Percentiles rank a stretch among this genome's conserved stretches.
These are phyloP conservation scores for Protophormia terraenovae DNA, from an alignment of 2,888 invertebrate genomes.

Conservation along the genomic window DNA sequence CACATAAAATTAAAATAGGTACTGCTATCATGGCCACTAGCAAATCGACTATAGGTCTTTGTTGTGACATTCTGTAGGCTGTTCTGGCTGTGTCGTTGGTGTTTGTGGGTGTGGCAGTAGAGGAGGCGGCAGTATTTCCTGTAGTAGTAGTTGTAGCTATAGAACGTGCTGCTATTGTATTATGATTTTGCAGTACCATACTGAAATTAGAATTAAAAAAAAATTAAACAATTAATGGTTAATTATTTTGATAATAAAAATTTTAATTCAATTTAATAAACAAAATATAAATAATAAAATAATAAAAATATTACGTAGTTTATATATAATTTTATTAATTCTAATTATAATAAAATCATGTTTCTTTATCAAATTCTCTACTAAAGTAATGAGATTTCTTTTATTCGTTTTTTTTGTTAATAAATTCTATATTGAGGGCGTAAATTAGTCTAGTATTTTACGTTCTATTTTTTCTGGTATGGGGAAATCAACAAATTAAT, in stretches of 20 bases:
- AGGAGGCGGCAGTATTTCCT: conserved; percentile 65
- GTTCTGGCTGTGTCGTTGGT: neutral
- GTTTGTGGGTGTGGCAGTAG: conserved; percentile 44
- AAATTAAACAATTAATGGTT: neutral
- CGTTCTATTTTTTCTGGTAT: neutral
- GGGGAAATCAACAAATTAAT: neutral
- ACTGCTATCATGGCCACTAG: conserved; percentile 81
- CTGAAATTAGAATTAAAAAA: conserved; percentile 69
- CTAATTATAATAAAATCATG: conserved; percentile 38
- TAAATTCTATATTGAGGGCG: conserved; percentile 2
- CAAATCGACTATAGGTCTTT: conserved; percentile 80
- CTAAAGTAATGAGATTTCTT: neutral
- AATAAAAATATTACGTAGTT: conserved; percentile 9
- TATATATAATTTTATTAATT: conserved; percentile 4
- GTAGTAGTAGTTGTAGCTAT: conserved; percentile 37
- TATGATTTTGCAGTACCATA: conserved; percentile 79
- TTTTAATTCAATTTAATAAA: conserved; percentile 14
- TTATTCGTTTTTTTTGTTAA: conserved; percentile 17
- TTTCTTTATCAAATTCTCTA: conserved; percentile 34
- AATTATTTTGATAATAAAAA: neutral
- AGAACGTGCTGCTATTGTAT: conserved; percentile 74
- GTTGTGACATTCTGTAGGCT: conserved; percentile 72
- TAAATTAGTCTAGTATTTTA: neutral
- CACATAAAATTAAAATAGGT: conserved; percentile 80
- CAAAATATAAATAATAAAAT: neutral